These are phyloP conservation scores for Dryobotodes eremita DNA, from an alignment of 2,888 invertebrate species.

Conservation along the genomic window DNA sequence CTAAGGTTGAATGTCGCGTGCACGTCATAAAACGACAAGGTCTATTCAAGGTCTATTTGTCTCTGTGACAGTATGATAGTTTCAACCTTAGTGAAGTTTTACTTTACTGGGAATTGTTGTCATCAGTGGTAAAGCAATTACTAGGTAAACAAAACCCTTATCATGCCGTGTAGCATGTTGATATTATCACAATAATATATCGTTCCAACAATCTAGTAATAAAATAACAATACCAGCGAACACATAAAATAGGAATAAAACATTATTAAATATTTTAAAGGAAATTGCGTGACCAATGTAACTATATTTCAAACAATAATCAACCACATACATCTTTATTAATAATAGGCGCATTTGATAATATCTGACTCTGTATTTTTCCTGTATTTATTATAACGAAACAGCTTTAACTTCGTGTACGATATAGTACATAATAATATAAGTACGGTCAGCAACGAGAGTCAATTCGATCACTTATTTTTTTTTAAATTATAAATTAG, in stretches of 20 bases:
- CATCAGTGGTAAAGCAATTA: no score
- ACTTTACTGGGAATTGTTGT: no score
- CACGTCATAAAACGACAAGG: no score
- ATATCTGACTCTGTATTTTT: neutral
- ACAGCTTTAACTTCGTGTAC: neutral
- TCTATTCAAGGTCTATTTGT: no score
- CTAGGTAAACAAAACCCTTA: neutral
- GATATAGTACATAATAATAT: neutral
- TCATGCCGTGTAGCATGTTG: neutral
- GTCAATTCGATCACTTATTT: neutral
- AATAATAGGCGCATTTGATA: neutral
- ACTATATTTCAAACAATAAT: constrained; percentile 13
- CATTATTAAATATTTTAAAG: neutral
- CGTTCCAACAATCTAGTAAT: constrained; percentile 7
- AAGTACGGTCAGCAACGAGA: neutral
- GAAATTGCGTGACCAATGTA: constrained; percentile 30
- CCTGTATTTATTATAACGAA: neutral
- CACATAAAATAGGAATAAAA: neutral
- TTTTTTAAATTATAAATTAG: no score
- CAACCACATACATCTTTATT: constrained; percentile 12
- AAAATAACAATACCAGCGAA: neutral
- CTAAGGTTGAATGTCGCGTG: no score
- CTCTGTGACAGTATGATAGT: no score
- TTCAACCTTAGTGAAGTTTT: no score
- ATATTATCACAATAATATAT: neutral